phyloP scores from a whole-genome alignment of 1,140 invertebrate genomes.

The Acromyrmex heyeri region DNA sequence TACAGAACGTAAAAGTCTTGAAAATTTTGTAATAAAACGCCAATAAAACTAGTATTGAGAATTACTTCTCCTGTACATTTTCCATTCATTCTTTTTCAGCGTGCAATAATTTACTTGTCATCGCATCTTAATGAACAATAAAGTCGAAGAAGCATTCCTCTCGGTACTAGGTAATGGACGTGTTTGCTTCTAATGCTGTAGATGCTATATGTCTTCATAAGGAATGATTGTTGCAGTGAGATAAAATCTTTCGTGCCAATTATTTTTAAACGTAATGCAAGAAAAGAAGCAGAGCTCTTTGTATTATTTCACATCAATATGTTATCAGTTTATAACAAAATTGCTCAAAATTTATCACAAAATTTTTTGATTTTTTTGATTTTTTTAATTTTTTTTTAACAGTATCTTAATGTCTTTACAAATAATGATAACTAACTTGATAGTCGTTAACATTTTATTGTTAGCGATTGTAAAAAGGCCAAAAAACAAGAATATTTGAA shows the following conservation, averaged over 20 bases:
- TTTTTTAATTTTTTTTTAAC: no score
- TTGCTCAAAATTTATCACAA: no score
- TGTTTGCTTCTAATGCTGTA: constrained; percentile 33
- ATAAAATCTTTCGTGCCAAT: not conserved
- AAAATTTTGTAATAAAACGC: not conserved
- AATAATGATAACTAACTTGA: no score
- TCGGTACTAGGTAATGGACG: constrained; percentile 37
- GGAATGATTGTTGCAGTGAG: constrained; percentile 9
- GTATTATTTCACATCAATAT: not conserved
- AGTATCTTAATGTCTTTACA: no score
- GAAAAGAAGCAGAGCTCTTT: not conserved
- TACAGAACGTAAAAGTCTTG: not conserved
- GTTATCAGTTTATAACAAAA: not conserved
- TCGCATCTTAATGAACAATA: constrained; percentile 18
- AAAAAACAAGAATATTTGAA: not conserved
- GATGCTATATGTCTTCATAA: constrained; percentile 40
- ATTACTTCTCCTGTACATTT: not conserved
- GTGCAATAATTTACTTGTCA: not conserved
- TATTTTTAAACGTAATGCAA: no score
- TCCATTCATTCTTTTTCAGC: not conserved
- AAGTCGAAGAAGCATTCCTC: constrained; percentile 1
- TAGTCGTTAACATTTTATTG: not conserved
- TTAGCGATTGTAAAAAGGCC: not conserved
- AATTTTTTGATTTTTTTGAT: no score
- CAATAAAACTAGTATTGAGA: not conserved